Base-by-base conservation (phyloP, 2,888 invertebrate genomes). In the Quadroppia sp. region DNA sequence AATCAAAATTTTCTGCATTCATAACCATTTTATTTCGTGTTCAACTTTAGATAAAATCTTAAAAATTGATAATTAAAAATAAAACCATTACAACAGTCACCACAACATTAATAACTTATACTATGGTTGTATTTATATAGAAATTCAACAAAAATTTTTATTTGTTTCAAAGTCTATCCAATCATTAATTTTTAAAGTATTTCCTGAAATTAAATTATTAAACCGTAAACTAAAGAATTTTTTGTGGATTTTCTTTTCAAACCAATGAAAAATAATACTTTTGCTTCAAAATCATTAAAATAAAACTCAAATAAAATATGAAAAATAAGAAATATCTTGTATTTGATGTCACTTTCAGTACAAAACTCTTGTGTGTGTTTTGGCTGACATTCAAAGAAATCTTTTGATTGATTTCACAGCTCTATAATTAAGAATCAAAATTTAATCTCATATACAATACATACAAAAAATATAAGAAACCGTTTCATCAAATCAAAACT, bases 391-490 rank as follows among this genome's bases (percentile, higher is more conserved):
- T 50, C 1, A 50, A 50, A 50, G 7, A 6, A 23, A 23, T 11
- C 23, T 23, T n/a, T 23, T 20, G 53, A 53, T 53, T 53, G 53
- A 53, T 53, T 53, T 53, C 23, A 53, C 7, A 53, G 23, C 25
- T 53, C 53, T 53, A 23, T 53, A 23, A 53, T 53, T 23, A 13
- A 53, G 25, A 53, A 53, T 53, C 53, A 53, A 53, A 53, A 20
- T 53, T 53, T 20, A 53, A 23, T 53, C 23, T 25, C 15, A 25
- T 53, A 20, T 53, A 53, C 53, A 53, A 9, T 23, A 45, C 45
- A 45, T 17, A 17, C 13, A 45, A 45, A 25, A 45, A 45, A 45
- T 7, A 50, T 20, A 20, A 45, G 15, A 45, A 2, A 15, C 11
- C 11, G 6, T 45, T 45, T 45, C 45, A 45, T 25, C 25, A n/a